Evolutionary conservation across 2,888 invertebrate genomes (phyloP).

Genomic region (Latrodectus hesperus): DNA sequence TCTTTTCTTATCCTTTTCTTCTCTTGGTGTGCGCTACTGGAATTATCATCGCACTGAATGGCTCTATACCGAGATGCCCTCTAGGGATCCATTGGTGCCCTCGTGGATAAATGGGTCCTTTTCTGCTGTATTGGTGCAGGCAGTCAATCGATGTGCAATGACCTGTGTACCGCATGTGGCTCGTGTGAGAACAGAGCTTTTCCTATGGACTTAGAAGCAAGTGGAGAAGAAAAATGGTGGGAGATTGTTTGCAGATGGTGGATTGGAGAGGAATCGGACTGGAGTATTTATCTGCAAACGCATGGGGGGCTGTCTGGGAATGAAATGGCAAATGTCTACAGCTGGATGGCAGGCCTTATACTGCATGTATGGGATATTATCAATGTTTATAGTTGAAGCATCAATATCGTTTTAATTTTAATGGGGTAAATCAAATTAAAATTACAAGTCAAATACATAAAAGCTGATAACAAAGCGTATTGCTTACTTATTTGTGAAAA

Average conservation of each 20-base stretch:
- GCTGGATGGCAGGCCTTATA: no score
- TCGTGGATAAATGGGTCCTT: slow-evolving; percentile 17
- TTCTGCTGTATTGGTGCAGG: slow-evolving; percentile 1
- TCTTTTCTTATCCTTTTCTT: neutral
- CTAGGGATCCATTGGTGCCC: slow-evolving; percentile 22
- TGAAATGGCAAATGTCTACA: neutral
- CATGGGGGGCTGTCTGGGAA: neutral
- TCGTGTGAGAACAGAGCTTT: neutral
- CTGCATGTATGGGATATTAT: no score
- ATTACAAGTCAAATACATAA: neutral
- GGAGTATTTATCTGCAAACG: slow-evolving; percentile 14
- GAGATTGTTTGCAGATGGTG: slow-evolving; percentile 33
- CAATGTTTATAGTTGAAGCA: no score
- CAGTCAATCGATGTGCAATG: slow-evolving; percentile 32
- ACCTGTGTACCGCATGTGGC: slow-evolving; percentile 18
- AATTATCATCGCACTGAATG: slow-evolving; percentile 16
- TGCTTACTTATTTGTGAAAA: neutral
- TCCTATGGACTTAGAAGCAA: neutral
- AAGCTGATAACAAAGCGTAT: neutral
- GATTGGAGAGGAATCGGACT: slow-evolving; percentile 9
- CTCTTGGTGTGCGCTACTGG: neutral
- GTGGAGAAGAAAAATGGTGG: slow-evolving; percentile 15
- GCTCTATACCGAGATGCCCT: neutral
- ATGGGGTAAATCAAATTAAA: neutral
- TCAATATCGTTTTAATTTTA: no score